These are phyloP conservation scores for Tenualosa thibaudeaui DNA, from an alignment of 2,797 vertebrate species.

Conservation along the genomic window DNA sequence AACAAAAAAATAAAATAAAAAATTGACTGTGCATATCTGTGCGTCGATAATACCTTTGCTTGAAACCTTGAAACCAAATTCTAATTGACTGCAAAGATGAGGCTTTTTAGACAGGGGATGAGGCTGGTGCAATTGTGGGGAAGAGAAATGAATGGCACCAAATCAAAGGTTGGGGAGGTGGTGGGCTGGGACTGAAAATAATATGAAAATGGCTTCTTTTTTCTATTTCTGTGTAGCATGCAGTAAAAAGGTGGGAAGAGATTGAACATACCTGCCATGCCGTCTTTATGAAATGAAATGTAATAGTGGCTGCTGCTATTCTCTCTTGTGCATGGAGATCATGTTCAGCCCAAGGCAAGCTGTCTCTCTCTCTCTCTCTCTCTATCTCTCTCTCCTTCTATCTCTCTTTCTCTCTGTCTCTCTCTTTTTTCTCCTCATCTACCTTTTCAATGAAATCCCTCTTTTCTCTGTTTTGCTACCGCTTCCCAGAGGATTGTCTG, in stretches of 20 bases:
- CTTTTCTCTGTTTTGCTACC: constrained; percentile 81
- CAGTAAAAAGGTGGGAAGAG: constrained; percentile 7
- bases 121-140: not conserved
- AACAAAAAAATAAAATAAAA: not conserved
- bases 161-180: not conserved
- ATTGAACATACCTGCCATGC: constrained; percentile 51
- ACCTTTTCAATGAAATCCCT: constrained; percentile 81
- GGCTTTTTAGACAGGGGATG: not conserved
- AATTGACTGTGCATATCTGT: constrained; percentile 1
- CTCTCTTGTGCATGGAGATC: constrained; percentile 61
- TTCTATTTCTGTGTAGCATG: not conserved
- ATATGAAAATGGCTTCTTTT: not conserved
- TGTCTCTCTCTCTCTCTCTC: constrained; percentile 25
- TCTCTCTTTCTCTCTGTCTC: constrained; percentile 46
- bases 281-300: constrained; percentile 61
- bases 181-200: not conserved
- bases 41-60: constrained; percentile 8
- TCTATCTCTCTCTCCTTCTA: not conserved
- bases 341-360: constrained; percentile 17
- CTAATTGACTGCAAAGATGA: constrained; percentile 10
- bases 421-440: constrained; percentile 55
- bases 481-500: constrained; percentile 97
- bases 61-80: constrained; percentile 19
- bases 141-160: constrained; percentile 1
- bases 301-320: constrained; percentile 60